A percentile compares a stretch with the other conserved stretches of the same genome.
phyloP scores from a whole-genome alignment of 2,797 vertebrate genomes.

The Pseudomugil tenellus region DNA sequence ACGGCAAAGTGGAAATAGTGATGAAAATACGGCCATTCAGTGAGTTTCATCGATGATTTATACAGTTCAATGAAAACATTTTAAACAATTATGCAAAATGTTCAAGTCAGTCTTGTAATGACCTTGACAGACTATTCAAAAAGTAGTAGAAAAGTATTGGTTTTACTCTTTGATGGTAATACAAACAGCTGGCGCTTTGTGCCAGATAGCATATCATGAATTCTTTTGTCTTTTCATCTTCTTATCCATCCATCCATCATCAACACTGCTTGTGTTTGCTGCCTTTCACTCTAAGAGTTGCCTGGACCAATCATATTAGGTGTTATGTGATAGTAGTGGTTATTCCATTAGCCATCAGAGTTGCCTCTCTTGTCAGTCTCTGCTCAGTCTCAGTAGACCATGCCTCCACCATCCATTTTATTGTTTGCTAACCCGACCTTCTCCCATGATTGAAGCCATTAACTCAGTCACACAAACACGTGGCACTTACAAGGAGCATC shows the following conservation, averaged over 20 bases:
- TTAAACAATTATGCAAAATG: neutral
- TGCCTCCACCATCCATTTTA: slow-evolving; percentile 40
- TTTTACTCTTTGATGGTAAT: neutral
- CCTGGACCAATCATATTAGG: slow-evolving; percentile 27
- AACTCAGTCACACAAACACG: slow-evolving; percentile 49
- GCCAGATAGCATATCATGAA: neutral
- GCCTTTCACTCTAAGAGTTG: slow-evolving; percentile 11
- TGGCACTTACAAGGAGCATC: slow-evolving; percentile 37
- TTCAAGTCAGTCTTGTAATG: neutral
- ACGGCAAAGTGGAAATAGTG: neutral
- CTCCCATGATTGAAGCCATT: slow-evolving; percentile 56
- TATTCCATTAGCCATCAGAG: slow-evolving; percentile 54
- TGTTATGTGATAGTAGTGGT: slow-evolving; percentile 41
- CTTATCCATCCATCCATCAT: slow-evolving; percentile 5
- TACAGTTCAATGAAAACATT: neutral
- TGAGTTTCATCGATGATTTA: neutral
- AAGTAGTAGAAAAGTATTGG: neutral
- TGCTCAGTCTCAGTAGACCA: slow-evolving; percentile 9
- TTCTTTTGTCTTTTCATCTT: neutral
- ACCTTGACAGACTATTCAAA: neutral
- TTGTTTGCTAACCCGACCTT: slow-evolving; percentile 49
- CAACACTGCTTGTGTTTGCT: neutral
- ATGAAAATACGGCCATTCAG: neutral
- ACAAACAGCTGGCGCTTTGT: neutral
- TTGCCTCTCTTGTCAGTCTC: slow-evolving; percentile 6